phyloP scores from a whole-genome alignment of 1,140 invertebrate genomes.

The Drosophila melanica region DNA sequence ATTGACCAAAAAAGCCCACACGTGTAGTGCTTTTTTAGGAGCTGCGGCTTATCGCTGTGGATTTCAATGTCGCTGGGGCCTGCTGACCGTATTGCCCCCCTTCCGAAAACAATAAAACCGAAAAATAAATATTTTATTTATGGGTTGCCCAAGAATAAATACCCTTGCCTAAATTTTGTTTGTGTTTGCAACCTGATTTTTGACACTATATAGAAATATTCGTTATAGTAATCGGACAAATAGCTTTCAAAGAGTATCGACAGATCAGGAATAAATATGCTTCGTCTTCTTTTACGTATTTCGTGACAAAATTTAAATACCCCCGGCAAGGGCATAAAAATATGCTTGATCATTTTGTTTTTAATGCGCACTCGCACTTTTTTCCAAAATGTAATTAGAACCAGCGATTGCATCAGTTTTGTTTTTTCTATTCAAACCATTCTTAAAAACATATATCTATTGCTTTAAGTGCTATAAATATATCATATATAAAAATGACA shows the following conservation, averaged over 20 bases:
- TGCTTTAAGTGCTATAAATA: not conserved
- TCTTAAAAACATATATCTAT: too few relatives aligned
- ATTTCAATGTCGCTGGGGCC: conserved; percentile 21
- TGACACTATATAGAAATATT: too few relatives aligned
- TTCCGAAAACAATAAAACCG: conserved; percentile 11
- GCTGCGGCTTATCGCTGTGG: conserved; percentile 20
- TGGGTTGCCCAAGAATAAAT: too few relatives aligned
- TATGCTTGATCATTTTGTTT: conserved; percentile 4
- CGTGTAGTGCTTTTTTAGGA: conserved; percentile 20
- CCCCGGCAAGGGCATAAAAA: too few relatives aligned
- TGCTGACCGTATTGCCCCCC: not conserved
- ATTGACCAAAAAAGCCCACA: conserved; percentile 5
- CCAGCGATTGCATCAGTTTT: conserved; percentile 3
- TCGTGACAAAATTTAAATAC: too few relatives aligned
- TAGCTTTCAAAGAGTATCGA: too few relatives aligned
- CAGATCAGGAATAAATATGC: too few relatives aligned
- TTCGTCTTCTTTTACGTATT: too few relatives aligned
- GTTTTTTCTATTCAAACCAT: not conserved
- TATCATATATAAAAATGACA: too few relatives aligned
- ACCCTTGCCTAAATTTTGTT: too few relatives aligned
- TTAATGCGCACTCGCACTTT: not conserved
- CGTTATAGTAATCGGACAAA: too few relatives aligned
- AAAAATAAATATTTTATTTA: not conserved
- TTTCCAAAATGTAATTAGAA: conserved; percentile 9
- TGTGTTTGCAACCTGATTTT: too few relatives aligned